Evolutionary conservation across 2,888 invertebrate species (phyloP).

Genomic region (Encarsia formosa): DNA sequence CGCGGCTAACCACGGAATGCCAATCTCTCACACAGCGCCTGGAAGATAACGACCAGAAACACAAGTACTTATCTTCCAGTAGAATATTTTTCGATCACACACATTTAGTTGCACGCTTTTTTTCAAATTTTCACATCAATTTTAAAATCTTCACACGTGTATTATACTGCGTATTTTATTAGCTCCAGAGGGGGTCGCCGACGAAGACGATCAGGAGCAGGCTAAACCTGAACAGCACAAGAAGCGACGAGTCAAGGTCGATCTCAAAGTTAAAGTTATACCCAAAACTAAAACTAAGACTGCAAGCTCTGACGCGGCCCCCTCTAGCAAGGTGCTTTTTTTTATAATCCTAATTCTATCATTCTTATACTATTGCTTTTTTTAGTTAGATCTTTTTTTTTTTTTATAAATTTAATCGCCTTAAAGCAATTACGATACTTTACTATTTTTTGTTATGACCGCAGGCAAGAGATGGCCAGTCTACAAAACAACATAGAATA

Average conservation of each 20-base stretch:
- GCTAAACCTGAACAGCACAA: conserved; percentile 42
- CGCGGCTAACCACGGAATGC: conserved; percentile 86
- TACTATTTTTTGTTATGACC: too few relatives aligned
- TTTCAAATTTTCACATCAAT: background rate
- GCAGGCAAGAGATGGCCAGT: conserved; percentile 74
- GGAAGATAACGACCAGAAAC: conserved; percentile 81
- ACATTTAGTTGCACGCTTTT: background rate
- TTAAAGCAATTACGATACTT: too few relatives aligned
- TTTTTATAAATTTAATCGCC: too few relatives aligned
- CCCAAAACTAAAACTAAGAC: conserved; percentile 48
- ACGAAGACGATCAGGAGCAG: conserved; percentile 36
- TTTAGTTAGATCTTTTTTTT: background rate
- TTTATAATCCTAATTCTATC: conserved; percentile 8
- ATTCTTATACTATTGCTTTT: background rate
- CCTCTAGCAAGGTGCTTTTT: conserved; percentile 41
- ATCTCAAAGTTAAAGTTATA: conserved; percentile 49
- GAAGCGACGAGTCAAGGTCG: conserved; percentile 49
- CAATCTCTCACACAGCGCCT: conserved; percentile 84
- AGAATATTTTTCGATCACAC: background rate
- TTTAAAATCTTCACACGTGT: too few relatives aligned
- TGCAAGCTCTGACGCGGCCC: conserved; percentile 32
- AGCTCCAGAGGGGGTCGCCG: conserved; percentile 46
- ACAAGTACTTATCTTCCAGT: conserved; percentile 70
- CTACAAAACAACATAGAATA: conserved; percentile 75
- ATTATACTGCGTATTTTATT: too few relatives aligned